Base-by-base conservation (phyloP, 1,140 invertebrate species). In the Drosophila ironensis region DNA sequence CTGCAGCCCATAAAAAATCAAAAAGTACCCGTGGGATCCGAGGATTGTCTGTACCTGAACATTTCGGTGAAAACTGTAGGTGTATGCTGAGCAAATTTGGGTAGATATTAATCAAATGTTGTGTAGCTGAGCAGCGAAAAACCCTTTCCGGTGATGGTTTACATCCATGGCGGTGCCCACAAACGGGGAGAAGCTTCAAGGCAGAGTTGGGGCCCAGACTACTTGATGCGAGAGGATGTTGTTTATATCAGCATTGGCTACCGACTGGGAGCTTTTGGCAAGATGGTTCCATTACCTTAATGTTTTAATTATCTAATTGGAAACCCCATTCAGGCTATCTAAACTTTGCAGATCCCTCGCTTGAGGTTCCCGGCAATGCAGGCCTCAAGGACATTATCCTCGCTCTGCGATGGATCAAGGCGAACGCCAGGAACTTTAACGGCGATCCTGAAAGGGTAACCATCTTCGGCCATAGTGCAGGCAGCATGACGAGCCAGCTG, bases 91-190 rank as follows among this genome's bases (percentile, higher is more conserved):
- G 3, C 0, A 9, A 17, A 22, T 33, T 35, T 7, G 19, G 0
- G 4, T 33, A 6, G n/a, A 5, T 14, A 4, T 6, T 24, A 5
- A 14, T 41, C n/a, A 0, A 16, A 12, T 3, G 5, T 4, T 2
- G 5, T 12, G 17, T 24, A 87, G 82, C 33, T 87, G 0, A 12
- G 12, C 0, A 73, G 76, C 9, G 59, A 72, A 1, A 67, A 84
- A 5, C 73, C 68, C 8, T 44, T 81, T 17, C 92, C 94, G 0
- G 93, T 96, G 0, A 92, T 95, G 89, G 91, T 95, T 0, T 96
- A 91, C 88, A 91, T 96, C 24, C 93, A 95, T 86, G 95, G 95
- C 2, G 95, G 95, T 4, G 92, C 67, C 12, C 94, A 94, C 59
- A 84, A 89, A 12, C 47, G 72, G 3, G 93, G 93, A 0, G 91